Evolutionary conservation across 2,797 vertebrate species (phyloP), one percentile per base, ranked within the genome.

Genomic region (Limosa lapponica): DNA sequence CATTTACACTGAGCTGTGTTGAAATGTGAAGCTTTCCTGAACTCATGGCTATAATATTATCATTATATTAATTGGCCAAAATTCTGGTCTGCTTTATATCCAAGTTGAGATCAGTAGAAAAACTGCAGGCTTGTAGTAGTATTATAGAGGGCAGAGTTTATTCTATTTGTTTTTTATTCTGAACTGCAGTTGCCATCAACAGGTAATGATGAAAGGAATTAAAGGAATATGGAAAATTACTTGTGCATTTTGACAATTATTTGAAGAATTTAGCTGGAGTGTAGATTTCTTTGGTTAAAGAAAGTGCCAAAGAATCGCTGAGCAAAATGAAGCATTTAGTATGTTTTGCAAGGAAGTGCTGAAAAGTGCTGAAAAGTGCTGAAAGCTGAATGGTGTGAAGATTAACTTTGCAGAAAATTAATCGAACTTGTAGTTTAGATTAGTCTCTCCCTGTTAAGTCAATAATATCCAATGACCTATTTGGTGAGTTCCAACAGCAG

Each of bases 201-300:
- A 92, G 25, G 30, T 64, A 58, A 75, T 34, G 24, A 65, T 19
- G 20, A 81, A 90, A 91, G 25, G 52, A 61, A 65, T 48, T 11
- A 74, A 89, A 91, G n/a, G 54, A 66, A 62, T 46, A 22, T 81
- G 62, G 54, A 96, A 97, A 97, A 95, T 89, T 93, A 78, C 24
- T 91, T 85, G 7, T 82, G 55, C 61, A 67, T 95, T 94, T 92
- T 90, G 66, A 86, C 48, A 64, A 79, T 84, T 93, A 84, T 91
- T 95, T 92, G 46, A 69, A 84, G 34, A 87, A 88, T 96, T 95
- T 95, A 90, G 27, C 79, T 90, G 74, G 46, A 95, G 23, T 43
- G 58, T 75, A 94, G n/a, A 93, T 87, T 85, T 74, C 55, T 89
- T 84, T 67, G 8, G 83, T 95, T 96, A 95, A 97, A 96, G 72